These are phyloP conservation scores for Heterodera carotae DNA, from an alignment of 1,140 invertebrate species.

Conservation along the genomic window DNA sequence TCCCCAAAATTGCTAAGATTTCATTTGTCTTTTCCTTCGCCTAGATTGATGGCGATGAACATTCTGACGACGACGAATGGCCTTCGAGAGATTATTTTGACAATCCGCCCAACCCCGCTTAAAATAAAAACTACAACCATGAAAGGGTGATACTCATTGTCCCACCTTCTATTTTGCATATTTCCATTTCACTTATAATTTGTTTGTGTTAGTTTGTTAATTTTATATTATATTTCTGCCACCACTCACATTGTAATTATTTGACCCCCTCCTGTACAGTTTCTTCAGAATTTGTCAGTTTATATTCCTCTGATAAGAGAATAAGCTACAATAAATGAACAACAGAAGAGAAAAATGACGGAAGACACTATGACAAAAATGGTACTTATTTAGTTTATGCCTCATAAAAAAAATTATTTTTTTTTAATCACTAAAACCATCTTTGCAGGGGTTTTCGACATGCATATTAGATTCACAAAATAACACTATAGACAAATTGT, in stretches of 20 bases:
- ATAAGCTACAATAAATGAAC: no score
- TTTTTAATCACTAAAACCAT: no score
- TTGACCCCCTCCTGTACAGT: not conserved
- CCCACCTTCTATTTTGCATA: not conserved
- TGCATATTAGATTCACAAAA: no score
- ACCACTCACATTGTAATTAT: not conserved
- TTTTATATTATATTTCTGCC: not conserved
- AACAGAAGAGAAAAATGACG: no score
- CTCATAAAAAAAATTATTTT: no score
- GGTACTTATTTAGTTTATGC: no score
- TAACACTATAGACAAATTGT: no score
- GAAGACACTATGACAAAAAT: no score
- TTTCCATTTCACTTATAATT: not conserved
- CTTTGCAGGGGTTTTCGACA: no score
- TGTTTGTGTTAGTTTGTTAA: not conserved
- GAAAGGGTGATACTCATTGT: not conserved
- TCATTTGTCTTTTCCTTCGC: not conserved
- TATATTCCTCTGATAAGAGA: not conserved
- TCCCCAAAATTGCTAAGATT: no score
- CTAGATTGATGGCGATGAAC: conserved; percentile 57
- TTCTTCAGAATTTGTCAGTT: conserved; percentile 4
- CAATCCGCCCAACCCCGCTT: conserved; percentile 51
- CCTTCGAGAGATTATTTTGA: conserved; percentile 55
- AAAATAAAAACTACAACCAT: conserved; percentile 3
- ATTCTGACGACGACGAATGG: conserved; percentile 58